Evolutionary conservation across 1,140 invertebrate species (phyloP).

Genomic region (Trigoniulus corallinus): DNA sequence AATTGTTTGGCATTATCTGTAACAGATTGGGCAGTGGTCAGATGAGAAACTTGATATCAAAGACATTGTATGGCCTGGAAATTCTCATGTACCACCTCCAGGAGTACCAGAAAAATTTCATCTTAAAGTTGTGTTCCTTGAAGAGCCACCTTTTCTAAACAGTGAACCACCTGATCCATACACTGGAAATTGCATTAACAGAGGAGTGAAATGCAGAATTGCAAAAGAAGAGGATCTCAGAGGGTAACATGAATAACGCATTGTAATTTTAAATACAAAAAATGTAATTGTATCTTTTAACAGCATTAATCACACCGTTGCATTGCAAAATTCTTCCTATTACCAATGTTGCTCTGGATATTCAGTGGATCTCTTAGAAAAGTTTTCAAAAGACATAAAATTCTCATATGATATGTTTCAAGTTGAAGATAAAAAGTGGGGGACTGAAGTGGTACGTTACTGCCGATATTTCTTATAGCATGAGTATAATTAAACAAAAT

Average conservation of each 20-base stretch:
- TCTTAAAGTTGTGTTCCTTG: constrained; percentile 84
- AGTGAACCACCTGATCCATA: constrained; percentile 73
- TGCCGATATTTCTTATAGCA: no score
- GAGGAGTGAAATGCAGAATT: constrained; percentile 69
- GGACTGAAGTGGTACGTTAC: constrained; percentile 23
- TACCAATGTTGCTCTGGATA: constrained; percentile 89
- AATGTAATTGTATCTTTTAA: background rate
- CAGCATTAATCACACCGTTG: background rate
- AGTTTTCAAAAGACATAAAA: constrained; percentile 30
- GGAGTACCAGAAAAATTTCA: constrained; percentile 94
- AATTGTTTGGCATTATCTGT: background rate
- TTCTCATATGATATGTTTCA: constrained; percentile 35
- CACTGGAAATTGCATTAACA: constrained; percentile 65
- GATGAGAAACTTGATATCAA: constrained; percentile 79
- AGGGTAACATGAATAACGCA: constrained; percentile 39
- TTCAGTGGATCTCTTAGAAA: constrained; percentile 56
- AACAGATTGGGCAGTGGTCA: constrained; percentile 66
- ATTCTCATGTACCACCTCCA: constrained; percentile 81
- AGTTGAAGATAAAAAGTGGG: constrained; percentile 37
- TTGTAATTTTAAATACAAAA: background rate
- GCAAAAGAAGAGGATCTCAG: constrained; percentile 57
- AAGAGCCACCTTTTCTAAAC: constrained; percentile 92
- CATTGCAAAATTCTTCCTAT: background rate
- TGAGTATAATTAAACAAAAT: no score
- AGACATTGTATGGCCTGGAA: constrained; percentile 96